phyloP scores from a whole-genome alignment of 2,888 invertebrate genomes.

The Pseudanteris insignis region DNA sequence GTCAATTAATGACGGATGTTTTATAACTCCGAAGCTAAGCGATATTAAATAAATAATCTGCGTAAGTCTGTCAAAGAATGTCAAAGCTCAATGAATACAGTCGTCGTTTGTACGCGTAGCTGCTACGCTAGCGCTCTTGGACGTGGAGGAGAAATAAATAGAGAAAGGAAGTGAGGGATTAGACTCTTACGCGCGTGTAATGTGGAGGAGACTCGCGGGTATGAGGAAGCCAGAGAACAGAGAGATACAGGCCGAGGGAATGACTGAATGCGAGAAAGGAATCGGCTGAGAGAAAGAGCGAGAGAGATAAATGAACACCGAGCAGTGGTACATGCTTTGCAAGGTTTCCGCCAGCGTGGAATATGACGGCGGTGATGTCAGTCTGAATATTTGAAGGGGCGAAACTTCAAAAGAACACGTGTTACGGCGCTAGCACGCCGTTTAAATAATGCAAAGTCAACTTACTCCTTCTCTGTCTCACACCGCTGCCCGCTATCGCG shows the following conservation, averaged over 20 bases:
- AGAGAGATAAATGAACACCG: slow-evolving; percentile 20
- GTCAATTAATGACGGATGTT: slow-evolving; percentile 34
- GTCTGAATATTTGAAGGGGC: slow-evolving; percentile 65
- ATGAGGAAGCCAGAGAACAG: slow-evolving; percentile 14
- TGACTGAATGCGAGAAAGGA: slow-evolving; percentile 6
- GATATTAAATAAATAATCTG: slow-evolving; percentile 32
- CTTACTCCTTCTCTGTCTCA: slow-evolving; percentile 56
- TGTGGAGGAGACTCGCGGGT: too few relatives aligned
- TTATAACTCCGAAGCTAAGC: not conserved
- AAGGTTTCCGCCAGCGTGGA: slow-evolving; percentile 56
- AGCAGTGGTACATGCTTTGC: slow-evolving; percentile 50
- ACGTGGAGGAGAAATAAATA: slow-evolving; percentile 37
- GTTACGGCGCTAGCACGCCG: slow-evolving; percentile 64
- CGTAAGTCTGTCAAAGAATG: slow-evolving; percentile 45
- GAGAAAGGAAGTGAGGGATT: slow-evolving; percentile 42
- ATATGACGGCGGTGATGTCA: slow-evolving; percentile 66
- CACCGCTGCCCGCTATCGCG: slow-evolving; percentile 11
- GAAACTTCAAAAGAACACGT: slow-evolving; percentile 66
- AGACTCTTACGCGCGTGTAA: slow-evolving; percentile 42
- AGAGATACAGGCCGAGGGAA: slow-evolving; percentile 12
- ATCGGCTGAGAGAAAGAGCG: slow-evolving; percentile 27
- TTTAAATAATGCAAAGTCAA: slow-evolving; percentile 67
- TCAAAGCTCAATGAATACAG: slow-evolving; percentile 45
- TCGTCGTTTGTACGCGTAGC: slow-evolving; percentile 33
- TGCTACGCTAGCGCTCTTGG: slow-evolving; percentile 36